These are phyloP conservation scores for Epinephelus cyanopodus DNA, from an alignment of 2,113 vertebrate species.

Conservation along the genomic window DNA sequence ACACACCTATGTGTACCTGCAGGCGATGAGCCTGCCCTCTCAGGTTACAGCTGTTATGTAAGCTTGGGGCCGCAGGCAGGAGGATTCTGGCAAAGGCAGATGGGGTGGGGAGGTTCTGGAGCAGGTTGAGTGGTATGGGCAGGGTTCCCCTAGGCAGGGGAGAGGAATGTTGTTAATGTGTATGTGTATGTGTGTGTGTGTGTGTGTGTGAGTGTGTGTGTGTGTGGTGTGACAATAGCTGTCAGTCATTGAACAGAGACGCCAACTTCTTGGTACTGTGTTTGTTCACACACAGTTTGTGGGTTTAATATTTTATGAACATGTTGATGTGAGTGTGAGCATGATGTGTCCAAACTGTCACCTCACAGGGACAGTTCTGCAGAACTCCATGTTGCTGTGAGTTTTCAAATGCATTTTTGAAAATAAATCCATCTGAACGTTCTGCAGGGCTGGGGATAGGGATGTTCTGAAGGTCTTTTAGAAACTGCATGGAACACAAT, in stretches of 20 bases:
- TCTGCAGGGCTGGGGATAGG: too few relatives aligned
- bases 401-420: too few relatives aligned
- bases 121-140: neutral
- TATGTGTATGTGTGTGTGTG: neutral
- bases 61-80: neutral
- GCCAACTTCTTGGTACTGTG: neutral
- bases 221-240: neutral
- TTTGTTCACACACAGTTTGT: neutral
- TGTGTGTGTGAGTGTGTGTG: too few relatives aligned
- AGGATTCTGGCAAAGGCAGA: neutral
- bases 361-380: too few relatives aligned
- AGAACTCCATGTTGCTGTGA: too few relatives aligned
- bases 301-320: neutral
- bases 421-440: too few relatives aligned
- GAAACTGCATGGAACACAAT: too few relatives aligned
- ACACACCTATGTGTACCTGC: slow-evolving; percentile 15
- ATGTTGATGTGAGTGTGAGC: neutral
- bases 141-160: neutral
- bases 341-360: too few relatives aligned
- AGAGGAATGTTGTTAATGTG: neutral
- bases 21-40: slow-evolving; percentile 14
- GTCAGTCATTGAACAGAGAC: neutral
- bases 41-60: slow-evolving; percentile 10
- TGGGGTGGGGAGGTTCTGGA: neutral
- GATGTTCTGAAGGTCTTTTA: too few relatives aligned